Base-by-base conservation (phyloP, 2,888 invertebrate genomes). In the Syritta pipiens region DNA sequence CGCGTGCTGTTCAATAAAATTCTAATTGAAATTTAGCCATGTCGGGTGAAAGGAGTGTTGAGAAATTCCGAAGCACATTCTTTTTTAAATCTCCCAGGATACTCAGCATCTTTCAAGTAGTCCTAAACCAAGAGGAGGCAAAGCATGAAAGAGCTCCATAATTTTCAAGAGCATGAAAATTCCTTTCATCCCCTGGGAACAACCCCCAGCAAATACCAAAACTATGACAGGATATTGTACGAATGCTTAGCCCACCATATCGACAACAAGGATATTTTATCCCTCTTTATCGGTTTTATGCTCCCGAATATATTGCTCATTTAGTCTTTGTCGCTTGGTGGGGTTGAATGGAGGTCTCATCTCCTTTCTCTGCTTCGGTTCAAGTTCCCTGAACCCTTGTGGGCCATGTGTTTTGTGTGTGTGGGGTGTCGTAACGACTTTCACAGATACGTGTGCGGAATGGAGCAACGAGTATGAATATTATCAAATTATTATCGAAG, bases 211-310 rank as follows among this genome's bases (percentile, higher is more conserved):
- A 32, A 1, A 17, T 2, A 9, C 17, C 2, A 14, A 32, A n/a
- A 12, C 20, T 30, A n/a, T 32, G 30, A 26, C 24, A 19, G 17
- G 30, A 53, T 53, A 53, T 22, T 46, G 12, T 46, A 35, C 19
- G 35, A 67, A 55, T 53, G 26, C 35, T 35, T 32, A 14, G 28
- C 44, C 20, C 44, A 37, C 12, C 14, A 17, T 32, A 46, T 49
- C 48, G 28, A 48, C 28, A 37, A 24, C 46, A 17, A 17, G 24
- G 24, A 26, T 24, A 60, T 19, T 22, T 46, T 35, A 53, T 53
- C 10, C 28, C 46, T 26, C 14, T 62, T 60, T 51, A 60, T 60
- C 53, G 51, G 19, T 46, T 48, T 55, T 71, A 62, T 63, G 48
- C 30, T 40, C 10, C 17, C 6, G 28, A 48, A 48, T 62, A 28